Base-by-base conservation (phyloP, 2,113 vertebrate species). In the Melanocharis versteri region DNA sequence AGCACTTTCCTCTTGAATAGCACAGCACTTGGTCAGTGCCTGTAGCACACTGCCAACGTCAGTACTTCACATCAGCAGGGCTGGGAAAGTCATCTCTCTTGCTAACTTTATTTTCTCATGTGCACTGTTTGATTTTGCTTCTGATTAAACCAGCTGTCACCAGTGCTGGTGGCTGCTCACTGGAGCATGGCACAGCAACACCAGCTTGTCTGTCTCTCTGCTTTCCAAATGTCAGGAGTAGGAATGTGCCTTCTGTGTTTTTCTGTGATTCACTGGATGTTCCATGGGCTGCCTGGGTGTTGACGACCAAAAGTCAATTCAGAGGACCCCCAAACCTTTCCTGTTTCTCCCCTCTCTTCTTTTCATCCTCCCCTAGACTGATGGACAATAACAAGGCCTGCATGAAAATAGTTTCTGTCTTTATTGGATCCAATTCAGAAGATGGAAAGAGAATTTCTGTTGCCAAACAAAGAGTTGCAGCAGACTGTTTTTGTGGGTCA, bases 41-140 rank as follows among this genome's bases (percentile, higher is more conserved):
- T 77, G 58, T 4, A 61, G 93, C 93, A 94, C 76, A 6, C 57
- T 90, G 92, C 81, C 87, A 53, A 2, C 61, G 56, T 65, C 91
- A 72, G 50, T 4, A 22, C 62, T 30, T 42, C 79, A 70, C 91
- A 81, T 50, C n/a, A 97, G 70, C 89, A 72, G 83, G 90, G 75
- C 95, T 92, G 80, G 78, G 71, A n/a, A 86, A 93, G 28, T 47
- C 86, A 26, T 69, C 31, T 70, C 77, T 85, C 83, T 93, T 71
- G 58, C 90, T 97, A 72, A 82, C 40, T 91, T 90, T 75, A 22
- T 88, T 86, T 70, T 83, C 86, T 91, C 23, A 0, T 72, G 53
- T 90, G 94, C 95, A 90, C 91, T 72, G 1, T 91, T 57, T 96
- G 86, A 96, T 94, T 96, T 94, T 93, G 93, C 95, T 97, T 97